phyloP scores from a whole-genome alignment of 2,797 vertebrate genomes.

The Muraenolepis orangiensis region DNA sequence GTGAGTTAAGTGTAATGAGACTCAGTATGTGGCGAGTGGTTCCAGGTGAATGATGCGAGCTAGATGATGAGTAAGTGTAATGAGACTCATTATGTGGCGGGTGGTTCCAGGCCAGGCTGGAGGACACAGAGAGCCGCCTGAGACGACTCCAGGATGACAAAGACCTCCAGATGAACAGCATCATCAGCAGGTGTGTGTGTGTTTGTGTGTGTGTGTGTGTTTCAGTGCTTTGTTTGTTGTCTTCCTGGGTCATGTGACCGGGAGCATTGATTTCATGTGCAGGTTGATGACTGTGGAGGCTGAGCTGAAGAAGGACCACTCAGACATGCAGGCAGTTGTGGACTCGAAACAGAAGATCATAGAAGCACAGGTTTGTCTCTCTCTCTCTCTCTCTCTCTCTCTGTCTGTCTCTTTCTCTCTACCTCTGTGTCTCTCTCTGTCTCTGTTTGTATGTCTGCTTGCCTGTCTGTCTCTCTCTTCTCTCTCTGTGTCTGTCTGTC shows the following conservation, averaged over 20 bases:
- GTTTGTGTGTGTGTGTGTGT: background rate
- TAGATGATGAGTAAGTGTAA: background rate
- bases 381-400: background rate
- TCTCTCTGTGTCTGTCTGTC: background rate
- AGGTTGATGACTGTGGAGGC: conserved; percentile 96
- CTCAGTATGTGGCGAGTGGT: background rate
- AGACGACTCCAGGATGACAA: conserved; percentile 92
- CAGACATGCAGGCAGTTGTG: conserved; percentile 95
- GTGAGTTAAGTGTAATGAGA: background rate
- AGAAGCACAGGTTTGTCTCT: conserved; percentile 81
- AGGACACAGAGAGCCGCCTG: conserved; percentile 90
- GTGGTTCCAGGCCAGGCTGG: conserved; percentile 68
- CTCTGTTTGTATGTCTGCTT: background rate
- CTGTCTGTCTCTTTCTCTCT: conserved; percentile 8
- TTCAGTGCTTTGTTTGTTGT: background rate
- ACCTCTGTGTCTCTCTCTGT: conserved; percentile 28
- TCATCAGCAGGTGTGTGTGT: conserved; percentile 86
- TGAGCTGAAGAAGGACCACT: conserved; percentile 92
- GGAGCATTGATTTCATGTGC: conserved; percentile 9
- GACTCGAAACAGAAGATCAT: conserved; percentile 97
- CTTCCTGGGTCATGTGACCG: background rate
- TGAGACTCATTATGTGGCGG: background rate
- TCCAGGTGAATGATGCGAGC: conserved; percentile 30
- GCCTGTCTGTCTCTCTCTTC: background rate
- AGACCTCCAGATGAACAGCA: conserved; percentile 96